Conservation (phyloP, 2,888 invertebrate species). For the Trichopoda pennipes region DNA sequence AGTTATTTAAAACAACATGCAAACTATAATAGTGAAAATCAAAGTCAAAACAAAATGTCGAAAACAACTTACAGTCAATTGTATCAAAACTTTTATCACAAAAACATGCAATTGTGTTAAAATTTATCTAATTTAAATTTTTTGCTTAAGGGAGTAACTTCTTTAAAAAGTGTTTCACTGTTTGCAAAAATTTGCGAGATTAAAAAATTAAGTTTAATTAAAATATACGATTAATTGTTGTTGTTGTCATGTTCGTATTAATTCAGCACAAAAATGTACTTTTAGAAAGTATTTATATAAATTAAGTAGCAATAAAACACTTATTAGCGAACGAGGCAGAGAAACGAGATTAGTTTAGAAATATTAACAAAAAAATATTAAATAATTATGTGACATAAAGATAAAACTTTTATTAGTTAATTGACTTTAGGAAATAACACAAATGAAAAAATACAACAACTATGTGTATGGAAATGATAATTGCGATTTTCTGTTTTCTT, state of each 20-base stretch:
- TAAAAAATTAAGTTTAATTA: constrained; percentile 1
- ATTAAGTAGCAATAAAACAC: constrained; percentile 34
- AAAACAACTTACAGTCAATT: too few species aligned
- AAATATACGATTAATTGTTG: not conserved
- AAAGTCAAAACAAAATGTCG: too few species aligned
- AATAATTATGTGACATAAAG: constrained; percentile 48
- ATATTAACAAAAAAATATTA: constrained; percentile 15
- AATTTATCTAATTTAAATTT: too few species aligned
- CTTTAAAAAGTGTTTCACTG: too few species aligned
- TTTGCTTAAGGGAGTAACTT: too few species aligned
- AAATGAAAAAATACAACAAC: constrained; percentile 1
- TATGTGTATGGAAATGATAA: not conserved
- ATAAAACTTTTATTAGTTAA: constrained; percentile 52
- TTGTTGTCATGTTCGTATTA: not conserved
- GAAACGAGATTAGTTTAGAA: constrained; percentile 13
- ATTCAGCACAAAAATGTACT: not conserved
- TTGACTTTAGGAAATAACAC: constrained; percentile 32
- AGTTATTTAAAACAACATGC: too few species aligned
- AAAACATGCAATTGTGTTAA: too few species aligned
- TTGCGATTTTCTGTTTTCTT: too few species aligned
- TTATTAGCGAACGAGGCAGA: constrained; percentile 17
- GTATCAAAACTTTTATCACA: too few species aligned
- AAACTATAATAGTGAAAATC: too few species aligned
- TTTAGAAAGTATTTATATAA: constrained; percentile 4
- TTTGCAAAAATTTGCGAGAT: not conserved